phyloP scores from a whole-genome alignment of 2,113 vertebrate species.

The Leptodactylus fuscus region DNA sequence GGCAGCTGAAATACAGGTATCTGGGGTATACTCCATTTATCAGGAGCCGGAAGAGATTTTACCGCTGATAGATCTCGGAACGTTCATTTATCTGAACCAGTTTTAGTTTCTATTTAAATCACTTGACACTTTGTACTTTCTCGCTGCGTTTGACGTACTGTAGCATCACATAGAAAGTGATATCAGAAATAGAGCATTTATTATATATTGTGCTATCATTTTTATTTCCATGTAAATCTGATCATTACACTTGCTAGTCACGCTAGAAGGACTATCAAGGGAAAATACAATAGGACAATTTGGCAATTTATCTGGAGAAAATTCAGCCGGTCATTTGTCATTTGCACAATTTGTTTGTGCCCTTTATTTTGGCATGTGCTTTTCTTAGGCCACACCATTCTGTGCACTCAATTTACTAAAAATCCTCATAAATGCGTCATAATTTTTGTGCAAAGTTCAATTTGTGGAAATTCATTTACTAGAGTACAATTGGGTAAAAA shows the following conservation, averaged over 20 bases:
- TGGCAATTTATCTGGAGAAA: background rate
- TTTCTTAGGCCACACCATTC: too few relatives aligned
- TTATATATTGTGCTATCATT: background rate
- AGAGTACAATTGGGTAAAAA: too few relatives aligned
- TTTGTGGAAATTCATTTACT: too few relatives aligned
- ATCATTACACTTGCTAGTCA: background rate
- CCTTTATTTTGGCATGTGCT: too few relatives aligned
- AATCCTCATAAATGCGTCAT: too few relatives aligned
- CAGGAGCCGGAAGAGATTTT: background rate
- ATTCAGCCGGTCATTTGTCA: too few relatives aligned
- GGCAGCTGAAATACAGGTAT: slow-evolving; percentile 14
- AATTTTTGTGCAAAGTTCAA: too few relatives aligned
- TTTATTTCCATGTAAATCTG: background rate
- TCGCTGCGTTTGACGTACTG: too few relatives aligned
- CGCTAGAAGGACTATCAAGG: background rate
- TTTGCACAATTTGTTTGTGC: too few relatives aligned
- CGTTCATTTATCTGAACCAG: slow-evolving; percentile 16
- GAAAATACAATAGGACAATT: background rate
- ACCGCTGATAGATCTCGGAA: slow-evolving; percentile 7
- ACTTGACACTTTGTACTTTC: slow-evolving; percentile 11
- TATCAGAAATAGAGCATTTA: background rate
- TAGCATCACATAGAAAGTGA: too few relatives aligned
- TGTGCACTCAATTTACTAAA: too few relatives aligned
- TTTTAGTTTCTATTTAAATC: slow-evolving; percentile 30
- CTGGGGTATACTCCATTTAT: slow-evolving; percentile 20